Evolutionary conservation across 2,888 invertebrate genomes (phyloP), one percentile per base, ranked within the genome.

Genomic region (Lycophotia porphyrea): DNA sequence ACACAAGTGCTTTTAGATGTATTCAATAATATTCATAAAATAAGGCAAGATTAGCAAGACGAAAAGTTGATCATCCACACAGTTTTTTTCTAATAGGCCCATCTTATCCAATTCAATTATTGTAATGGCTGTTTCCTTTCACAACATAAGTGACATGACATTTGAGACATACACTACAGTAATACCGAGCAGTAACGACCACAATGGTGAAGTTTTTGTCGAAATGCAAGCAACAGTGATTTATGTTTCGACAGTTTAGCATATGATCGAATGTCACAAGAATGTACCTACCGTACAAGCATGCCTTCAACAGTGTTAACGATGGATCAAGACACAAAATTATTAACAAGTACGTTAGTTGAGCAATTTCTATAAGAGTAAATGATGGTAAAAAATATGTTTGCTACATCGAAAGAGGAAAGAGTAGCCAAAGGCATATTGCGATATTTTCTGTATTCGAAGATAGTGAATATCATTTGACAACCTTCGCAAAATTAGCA

Each of bases 121-220:
- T 60, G n/a, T 13, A 65, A 24, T 64, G 18, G 18, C 7, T n/a
- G n/a, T 27, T 65, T 67, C n/a, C 42, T 76, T 76, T 80, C 63
- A 64, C 42, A 80, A 78, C 15, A 44, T 27, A 47, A 72, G 27
- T 63, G 66, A 67, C 42, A 34, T 70, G 61, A 55, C 82, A 82
- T 74, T 79, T 78, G 65, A 36, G n/a, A 31, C 31, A 42, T 36
- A 52, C 49, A 31, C 42, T 39, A 44, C n/a, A 42, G 34, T 61
- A 34, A 64, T 60, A 39, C 9, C 21, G 18, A 24, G 27, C 39
- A 69, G 55, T 68, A 82, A 70, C n/a, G 27, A 76, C 44, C 68
- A 65, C n/a, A 65, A 18, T 61, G 42, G 55, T 61, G 13, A 74
- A 65, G 65, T 74, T 77, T 84, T 84, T 71, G 71, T 72, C 39